Conservation (phyloP, 2,888 invertebrate genomes). For the Rhagophthalmus giganteus region DNA sequence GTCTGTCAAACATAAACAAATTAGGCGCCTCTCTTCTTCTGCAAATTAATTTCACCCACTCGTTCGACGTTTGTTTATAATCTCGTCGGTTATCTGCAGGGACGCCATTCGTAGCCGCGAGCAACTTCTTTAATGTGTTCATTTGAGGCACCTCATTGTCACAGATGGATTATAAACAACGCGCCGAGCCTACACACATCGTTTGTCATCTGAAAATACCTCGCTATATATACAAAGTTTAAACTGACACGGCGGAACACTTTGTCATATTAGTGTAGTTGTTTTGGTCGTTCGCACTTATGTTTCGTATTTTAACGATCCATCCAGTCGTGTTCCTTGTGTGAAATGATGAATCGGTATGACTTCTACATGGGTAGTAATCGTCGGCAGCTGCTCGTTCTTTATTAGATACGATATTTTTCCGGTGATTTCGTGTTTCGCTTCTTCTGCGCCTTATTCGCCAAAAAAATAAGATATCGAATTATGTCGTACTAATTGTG, state of each 20-base stretch:
- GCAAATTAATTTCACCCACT: no score
- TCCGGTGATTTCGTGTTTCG: conserved; percentile 36
- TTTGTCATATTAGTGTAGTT: conserved; percentile 44
- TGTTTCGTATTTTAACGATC: conserved; percentile 51
- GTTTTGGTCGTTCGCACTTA: conserved; percentile 48
- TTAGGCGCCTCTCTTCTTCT: no score
- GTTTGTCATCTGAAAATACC: conserved; percentile 48
- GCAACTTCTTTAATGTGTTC: conserved; percentile 12
- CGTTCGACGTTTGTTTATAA: no score
- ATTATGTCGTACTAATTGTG: neutral
- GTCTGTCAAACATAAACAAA: no score
- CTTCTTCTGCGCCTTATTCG: neutral
- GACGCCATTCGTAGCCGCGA: no score
- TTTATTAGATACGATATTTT: conserved; percentile 40
- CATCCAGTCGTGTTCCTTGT: conserved; percentile 41
- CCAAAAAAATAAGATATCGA: neutral
- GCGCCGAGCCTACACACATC: conserved; percentile 44
- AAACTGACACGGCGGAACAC: conserved; percentile 41
- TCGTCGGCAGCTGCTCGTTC: conserved; percentile 44
- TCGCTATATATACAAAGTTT: conserved; percentile 41
- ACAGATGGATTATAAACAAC: conserved; percentile 45
- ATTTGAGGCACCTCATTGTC: conserved; percentile 36
- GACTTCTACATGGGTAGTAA: conserved; percentile 42
- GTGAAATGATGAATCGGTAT: conserved; percentile 44
- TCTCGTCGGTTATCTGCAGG: no score